These are phyloP conservation scores for Temnothorax rugatulus DNA, from an alignment of 2,888 invertebrate genomes.

Conservation along the genomic window DNA sequence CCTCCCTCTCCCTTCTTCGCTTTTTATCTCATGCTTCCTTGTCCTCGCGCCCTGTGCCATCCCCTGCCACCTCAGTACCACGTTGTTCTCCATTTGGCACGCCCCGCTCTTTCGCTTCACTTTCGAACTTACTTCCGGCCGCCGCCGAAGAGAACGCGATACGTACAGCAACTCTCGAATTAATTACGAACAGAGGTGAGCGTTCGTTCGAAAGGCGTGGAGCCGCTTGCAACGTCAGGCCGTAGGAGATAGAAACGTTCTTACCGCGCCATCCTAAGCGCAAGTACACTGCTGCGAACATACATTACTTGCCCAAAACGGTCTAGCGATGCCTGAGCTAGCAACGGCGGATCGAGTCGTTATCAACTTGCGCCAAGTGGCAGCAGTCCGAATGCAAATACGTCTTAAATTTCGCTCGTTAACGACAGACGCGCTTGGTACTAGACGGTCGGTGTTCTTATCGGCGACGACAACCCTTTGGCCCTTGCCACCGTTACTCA, in stretches of 20 bases:
- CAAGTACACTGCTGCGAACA: conserved; percentile 44
- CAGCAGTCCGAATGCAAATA: conserved; percentile 84
- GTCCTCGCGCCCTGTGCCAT: conserved; percentile 22
- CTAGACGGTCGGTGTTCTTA: conserved; percentile 47
- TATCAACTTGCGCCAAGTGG: conserved; percentile 79
- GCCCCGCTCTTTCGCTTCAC: conserved; percentile 42
- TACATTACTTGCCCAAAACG: conserved; percentile 40
- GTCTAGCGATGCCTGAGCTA: neutral
- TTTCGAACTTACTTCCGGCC: conserved; percentile 38
- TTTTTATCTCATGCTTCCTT: neutral
- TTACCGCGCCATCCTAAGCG: conserved; percentile 13
- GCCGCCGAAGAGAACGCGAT: conserved; percentile 63
- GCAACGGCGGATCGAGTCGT: conserved; percentile 69
- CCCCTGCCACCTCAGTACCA: neutral
- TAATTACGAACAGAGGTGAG: conserved; percentile 77
- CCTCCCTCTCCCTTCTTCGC: neutral
- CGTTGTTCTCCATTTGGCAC: conserved; percentile 35
- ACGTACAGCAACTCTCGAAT: conserved; percentile 78
- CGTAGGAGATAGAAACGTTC: conserved; percentile 46
- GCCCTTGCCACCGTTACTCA: neutral
- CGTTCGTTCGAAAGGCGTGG: conserved; percentile 39
- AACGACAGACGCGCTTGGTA: conserved; percentile 76
- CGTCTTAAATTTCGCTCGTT: conserved; percentile 83
- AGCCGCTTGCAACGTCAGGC: conserved; percentile 11
- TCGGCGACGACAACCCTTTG: conserved; percentile 23